Conservation (phyloP, 2,797 vertebrate species). For the Sorex maritimensis region DNA sequence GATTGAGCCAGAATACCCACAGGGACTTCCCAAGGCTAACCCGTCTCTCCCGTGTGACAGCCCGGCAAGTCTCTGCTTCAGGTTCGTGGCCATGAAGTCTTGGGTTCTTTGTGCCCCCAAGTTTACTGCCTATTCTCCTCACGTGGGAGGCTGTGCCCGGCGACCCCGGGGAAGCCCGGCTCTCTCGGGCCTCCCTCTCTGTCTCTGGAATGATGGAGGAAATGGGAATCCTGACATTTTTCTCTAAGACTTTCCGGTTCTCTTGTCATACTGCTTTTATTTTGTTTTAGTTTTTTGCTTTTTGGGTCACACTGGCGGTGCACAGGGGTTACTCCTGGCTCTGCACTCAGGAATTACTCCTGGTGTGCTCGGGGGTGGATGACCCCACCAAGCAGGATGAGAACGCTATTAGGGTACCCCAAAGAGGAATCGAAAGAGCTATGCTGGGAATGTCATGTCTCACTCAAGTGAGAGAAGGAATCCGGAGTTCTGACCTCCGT, state of each 20-base stretch:
- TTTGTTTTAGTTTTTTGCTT: no score
- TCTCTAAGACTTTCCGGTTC: not conserved
- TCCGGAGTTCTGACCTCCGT: no score
- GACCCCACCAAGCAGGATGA: no score
- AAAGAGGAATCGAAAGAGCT: no score
- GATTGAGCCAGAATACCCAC: conserved; percentile 14
- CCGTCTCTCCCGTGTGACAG: not conserved
- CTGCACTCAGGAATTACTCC: no score
- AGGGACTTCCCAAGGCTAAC: not conserved
- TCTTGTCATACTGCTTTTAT: not conserved
- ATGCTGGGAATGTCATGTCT: no score
- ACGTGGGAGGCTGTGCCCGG: not conserved
- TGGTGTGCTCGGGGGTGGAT: no score
- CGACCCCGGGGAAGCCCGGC: not conserved
- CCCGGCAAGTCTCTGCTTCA: not conserved
- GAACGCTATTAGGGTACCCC: no score
- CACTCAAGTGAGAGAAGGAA: no score
- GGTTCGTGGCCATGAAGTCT: not conserved
- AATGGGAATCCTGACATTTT: not conserved
- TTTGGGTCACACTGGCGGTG: no score
- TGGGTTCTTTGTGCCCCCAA: conserved; percentile 1
- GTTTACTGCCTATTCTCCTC: not conserved
- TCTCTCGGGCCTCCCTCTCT: not conserved
- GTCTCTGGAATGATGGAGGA: not conserved
- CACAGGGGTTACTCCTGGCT: no score